These are phyloP conservation scores for Drosophila anomalata DNA, from an alignment of 2,888 invertebrate species.

Conservation along the genomic window DNA sequence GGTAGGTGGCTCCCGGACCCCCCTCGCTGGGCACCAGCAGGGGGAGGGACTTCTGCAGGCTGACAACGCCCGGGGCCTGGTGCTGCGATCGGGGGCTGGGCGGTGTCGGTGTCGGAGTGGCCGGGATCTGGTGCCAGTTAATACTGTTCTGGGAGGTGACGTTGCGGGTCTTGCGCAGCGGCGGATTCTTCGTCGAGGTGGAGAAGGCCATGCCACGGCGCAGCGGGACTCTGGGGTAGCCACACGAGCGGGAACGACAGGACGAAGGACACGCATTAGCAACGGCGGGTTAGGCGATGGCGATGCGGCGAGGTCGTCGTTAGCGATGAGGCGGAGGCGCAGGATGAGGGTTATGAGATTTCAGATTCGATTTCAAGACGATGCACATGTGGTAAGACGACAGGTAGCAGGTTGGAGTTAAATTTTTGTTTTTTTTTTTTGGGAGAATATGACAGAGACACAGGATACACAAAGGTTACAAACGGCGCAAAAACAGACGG, in stretches of 20 bases:
- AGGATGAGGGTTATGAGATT: conserved; percentile 37
- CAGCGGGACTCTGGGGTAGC: conserved; percentile 85
- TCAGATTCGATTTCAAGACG: conserved; percentile 24
- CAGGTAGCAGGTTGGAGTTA: conserved; percentile 6
- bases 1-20: conserved; percentile 20
- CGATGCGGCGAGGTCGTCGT: conserved; percentile 13
- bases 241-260: conserved; percentile 20
- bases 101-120: conserved; percentile 79
- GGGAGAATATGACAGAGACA: conserved; percentile 22
- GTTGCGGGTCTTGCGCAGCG: conserved; percentile 91
- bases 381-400: conserved; percentile 15
- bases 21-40: conserved; percentile 42
- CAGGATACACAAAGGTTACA: conserved; percentile 30
- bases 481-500: conserved; percentile 19
- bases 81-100: conserved; percentile 74
- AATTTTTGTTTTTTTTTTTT: not conserved
- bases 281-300: conserved; percentile 32
- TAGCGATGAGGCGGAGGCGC: conserved; percentile 33
- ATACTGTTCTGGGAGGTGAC: conserved; percentile 86
- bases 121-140: conserved; percentile 82
- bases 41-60: conserved; percentile 51
- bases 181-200: conserved; percentile 90
- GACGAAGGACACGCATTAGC: conserved; percentile 40
- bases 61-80: conserved; percentile 46
- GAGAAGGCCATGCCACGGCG: conserved; percentile 89